These are phyloP conservation scores for Engystomops pustulosus DNA, from an alignment of 2,113 vertebrate genomes.

Conservation along the genomic window DNA sequence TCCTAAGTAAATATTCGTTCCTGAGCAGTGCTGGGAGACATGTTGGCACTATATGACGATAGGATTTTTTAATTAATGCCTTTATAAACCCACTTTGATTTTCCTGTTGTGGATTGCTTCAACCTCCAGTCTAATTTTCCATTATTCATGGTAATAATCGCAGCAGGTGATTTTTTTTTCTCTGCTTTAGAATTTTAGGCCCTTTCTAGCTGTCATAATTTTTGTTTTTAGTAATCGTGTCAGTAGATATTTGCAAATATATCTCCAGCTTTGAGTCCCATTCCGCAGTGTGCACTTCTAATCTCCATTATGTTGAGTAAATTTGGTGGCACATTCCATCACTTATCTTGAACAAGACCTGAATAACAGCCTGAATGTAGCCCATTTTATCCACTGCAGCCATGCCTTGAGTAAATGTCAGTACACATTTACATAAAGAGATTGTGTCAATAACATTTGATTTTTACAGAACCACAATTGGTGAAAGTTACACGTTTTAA, in stretches of 20 bases:
- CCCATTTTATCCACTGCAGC: too few species aligned
- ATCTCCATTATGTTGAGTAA: not conserved
- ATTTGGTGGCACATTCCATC: not conserved
- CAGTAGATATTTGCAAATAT: not conserved
- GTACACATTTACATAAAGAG: not conserved
- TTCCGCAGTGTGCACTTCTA: not conserved
- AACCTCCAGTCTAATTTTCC: not conserved
- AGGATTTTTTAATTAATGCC: conserved; percentile 1
- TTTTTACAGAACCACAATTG: not conserved
- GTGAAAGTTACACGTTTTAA: too few species aligned
- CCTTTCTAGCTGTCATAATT: not conserved
- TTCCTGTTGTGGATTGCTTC: not conserved
- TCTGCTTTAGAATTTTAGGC: not conserved
- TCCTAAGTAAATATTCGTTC: not conserved
- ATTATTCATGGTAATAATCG: not conserved
- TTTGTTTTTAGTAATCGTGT: not conserved
- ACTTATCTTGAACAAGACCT: not conserved
- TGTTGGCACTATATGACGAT: not conserved
- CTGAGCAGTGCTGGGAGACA: not conserved
- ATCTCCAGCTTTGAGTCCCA: not conserved
- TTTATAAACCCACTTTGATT: not conserved
- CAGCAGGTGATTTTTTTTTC: not conserved
- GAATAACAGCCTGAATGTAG: not conserved
- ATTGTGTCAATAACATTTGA: not conserved
- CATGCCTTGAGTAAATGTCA: not conserved